Base-by-base conservation (phyloP, 2,888 invertebrate species). In the Folsomia manolachei region DNA sequence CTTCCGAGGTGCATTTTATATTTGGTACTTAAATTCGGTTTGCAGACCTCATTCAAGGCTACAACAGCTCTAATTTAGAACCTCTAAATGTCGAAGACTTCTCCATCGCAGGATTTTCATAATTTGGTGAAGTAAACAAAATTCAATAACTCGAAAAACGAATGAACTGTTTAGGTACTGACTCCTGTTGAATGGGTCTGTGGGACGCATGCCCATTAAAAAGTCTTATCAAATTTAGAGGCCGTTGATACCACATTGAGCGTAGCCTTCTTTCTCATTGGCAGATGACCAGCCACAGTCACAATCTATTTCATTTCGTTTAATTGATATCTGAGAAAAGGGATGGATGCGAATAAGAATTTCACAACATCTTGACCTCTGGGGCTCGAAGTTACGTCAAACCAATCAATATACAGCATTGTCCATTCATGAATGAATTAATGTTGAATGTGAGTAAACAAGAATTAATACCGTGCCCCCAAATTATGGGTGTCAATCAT, bases 171-270 rank as follows among this genome's bases (percentile, higher is more conserved):
- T n/a, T n/a, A n/a, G n/a, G n/a, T n/a, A n/a, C n/a, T n/a, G n/a
- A n/a, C n/a, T n/a, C n/a, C n/a, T n/a, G 27, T 18, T 64, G 64
- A 64, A 64, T 64, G 27, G 64, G 64, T 64, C 64, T 64, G 27
- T 64, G 27, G 64, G 64, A 27, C 27, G 64, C 25, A 26, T 26
- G 26, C n/a, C 14, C 18, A 60, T 9, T 19, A 64, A 64, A 62
- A 18, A 62, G 14, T 14, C 64, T 25, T 64, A 64, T 64, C 27
- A 18, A 19, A 27, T 64, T n/a, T n/a, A 19, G n/a, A 51, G 52
- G 51, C 11, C 63, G 63, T 63, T 63, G 63, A 63, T 63, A 63
- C 27, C 26, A 25, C 63, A 39, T 9, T 14, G 39, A 4, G 14
- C 4, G 14, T 14, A 63, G n/a, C 65, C 65, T 52, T 52, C 51